phyloP scores from a whole-genome alignment of 2,888 invertebrate species.

The Oxycera nigricornis region DNA sequence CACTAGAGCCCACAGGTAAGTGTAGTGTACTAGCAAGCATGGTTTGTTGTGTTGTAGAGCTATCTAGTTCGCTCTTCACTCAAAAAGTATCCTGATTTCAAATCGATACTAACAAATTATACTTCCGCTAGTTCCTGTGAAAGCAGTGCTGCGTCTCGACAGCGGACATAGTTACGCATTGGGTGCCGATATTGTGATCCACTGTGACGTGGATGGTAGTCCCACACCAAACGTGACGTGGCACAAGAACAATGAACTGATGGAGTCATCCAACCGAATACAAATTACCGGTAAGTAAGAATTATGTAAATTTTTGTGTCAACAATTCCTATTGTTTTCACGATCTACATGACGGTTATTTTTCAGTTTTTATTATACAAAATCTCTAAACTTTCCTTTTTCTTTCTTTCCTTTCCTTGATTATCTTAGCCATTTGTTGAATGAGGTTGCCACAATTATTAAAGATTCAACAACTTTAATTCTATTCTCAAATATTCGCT shows the following conservation, averaged over 20 bases:
- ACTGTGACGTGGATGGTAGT: conserved; percentile 79
- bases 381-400: too few relatives aligned
- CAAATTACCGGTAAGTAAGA: conserved; percentile 69
- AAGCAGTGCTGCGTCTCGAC: conserved; percentile 68
- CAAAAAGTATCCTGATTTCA: neutral
- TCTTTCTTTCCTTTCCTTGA: too few relatives aligned
- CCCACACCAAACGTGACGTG: conserved; percentile 80
- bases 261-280: conserved; percentile 66
- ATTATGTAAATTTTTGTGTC: too few relatives aligned
- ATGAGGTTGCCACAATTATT: too few relatives aligned
- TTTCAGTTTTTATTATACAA: too few relatives aligned
- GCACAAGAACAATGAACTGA: conserved; percentile 75
- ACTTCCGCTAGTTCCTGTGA: conserved; percentile 68
- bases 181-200: conserved; percentile 74
- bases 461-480: too few relatives aligned
- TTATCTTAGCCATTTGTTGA: too few relatives aligned
- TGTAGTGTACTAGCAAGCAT: conserved; percentile 32
- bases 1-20: conserved; percentile 44
- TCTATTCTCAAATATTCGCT: too few relatives aligned
- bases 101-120: conserved; percentile 25
- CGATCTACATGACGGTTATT: too few relatives aligned
- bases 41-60: conserved; percentile 29
- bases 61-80: conserved; percentile 44
- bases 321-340: too few relatives aligned
- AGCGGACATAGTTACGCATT: conserved; percentile 64